These are phyloP conservation scores for Circaetus cinerascens DNA, from an alignment of 2,113 vertebrate genomes.

Conservation along the genomic window DNA sequence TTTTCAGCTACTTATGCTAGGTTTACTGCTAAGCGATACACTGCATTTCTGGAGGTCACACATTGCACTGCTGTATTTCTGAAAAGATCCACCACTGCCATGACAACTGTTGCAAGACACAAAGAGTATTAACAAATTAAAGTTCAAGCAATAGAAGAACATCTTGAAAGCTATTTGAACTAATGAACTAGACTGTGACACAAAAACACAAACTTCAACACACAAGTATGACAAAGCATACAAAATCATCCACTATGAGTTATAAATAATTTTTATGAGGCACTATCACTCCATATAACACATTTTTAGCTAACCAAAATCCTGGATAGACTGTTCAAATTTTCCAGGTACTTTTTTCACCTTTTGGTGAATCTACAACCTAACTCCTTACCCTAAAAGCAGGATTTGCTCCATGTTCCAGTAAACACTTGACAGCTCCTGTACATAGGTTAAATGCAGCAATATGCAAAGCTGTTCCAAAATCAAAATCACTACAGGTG, in stretches of 20 bases:
- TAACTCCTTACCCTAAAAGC: slow-evolving; percentile 87
- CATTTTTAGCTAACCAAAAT: neutral
- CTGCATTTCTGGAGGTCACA: neutral
- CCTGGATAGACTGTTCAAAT: neutral
- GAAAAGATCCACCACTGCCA: neutral
- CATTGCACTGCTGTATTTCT: neutral
- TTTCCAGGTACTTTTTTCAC: neutral
- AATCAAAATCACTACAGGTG: slow-evolving; percentile 97
- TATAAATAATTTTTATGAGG: neutral
- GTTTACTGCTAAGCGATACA: neutral
- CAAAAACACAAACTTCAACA: neutral
- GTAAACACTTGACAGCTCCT: slow-evolving; percentile 86
- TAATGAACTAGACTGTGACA: neutral
- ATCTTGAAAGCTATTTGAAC: neutral
- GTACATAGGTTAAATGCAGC: slow-evolving; percentile 93
- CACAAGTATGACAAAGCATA: neutral
- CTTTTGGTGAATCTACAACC: neutral
- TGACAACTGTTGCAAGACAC: neutral
- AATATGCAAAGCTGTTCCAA: slow-evolving; percentile 95
- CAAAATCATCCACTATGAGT: neutral
- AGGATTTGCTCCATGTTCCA: slow-evolving; percentile 94
- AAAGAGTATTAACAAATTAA: neutral
- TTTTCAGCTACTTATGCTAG: neutral
- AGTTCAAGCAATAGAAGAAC: neutral
- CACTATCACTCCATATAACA: neutral